A percentile compares a stretch with the other conserved stretches of the same genome.
These are phyloP conservation scores for Melinopterus prodromus DNA, from an alignment of 2,888 invertebrate genomes.

Conservation along the genomic window DNA sequence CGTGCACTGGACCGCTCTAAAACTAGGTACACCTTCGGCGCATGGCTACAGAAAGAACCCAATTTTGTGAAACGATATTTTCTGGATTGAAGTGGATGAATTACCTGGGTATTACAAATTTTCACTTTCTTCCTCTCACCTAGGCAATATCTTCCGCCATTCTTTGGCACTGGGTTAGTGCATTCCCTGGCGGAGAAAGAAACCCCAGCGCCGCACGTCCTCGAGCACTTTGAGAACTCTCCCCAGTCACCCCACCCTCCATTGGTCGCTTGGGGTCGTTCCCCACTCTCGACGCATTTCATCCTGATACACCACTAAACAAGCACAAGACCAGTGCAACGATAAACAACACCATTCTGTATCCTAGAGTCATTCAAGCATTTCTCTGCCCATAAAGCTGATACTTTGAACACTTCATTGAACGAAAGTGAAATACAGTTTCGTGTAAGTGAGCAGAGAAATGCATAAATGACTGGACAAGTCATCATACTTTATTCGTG, in stretches of 20 bases:
- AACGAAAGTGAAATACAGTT: too few species aligned
- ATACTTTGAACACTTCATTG: not conserved
- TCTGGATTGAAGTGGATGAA: not conserved
- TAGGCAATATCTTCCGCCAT: slow-evolving; percentile 71
- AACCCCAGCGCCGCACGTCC: slow-evolving; percentile 72
- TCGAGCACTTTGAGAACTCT: slow-evolving; percentile 66
- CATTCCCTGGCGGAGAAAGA: slow-evolving; percentile 67
- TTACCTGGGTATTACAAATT: slow-evolving; percentile 68
- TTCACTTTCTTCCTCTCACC: slow-evolving; percentile 69
- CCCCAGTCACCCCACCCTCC: slow-evolving; percentile 75
- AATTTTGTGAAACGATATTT: slow-evolving; percentile 11
- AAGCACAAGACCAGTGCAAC: slow-evolving; percentile 11
- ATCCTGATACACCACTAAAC: slow-evolving; percentile 70
- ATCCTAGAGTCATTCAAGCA: too few species aligned
- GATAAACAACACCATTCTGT: too few species aligned
- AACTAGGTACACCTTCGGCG: slow-evolving; percentile 58
- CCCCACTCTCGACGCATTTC: slow-evolving; percentile 69
- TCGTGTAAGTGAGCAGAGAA: too few species aligned
- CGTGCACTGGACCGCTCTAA: slow-evolving; percentile 62
- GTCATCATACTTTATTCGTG: slow-evolving; percentile 63
- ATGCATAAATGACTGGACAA: too few species aligned
- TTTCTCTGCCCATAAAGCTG: not conserved
- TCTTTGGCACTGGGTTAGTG: slow-evolving; percentile 69
- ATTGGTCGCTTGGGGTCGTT: slow-evolving; percentile 68
- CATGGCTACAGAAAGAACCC: slow-evolving; percentile 56